Percentiles rank a stretch among this genome's conserved stretches.
These are phyloP conservation scores for Periophthalmus modestus DNA, from an alignment of 2,113 vertebrate genomes.

Conservation along the genomic window DNA sequence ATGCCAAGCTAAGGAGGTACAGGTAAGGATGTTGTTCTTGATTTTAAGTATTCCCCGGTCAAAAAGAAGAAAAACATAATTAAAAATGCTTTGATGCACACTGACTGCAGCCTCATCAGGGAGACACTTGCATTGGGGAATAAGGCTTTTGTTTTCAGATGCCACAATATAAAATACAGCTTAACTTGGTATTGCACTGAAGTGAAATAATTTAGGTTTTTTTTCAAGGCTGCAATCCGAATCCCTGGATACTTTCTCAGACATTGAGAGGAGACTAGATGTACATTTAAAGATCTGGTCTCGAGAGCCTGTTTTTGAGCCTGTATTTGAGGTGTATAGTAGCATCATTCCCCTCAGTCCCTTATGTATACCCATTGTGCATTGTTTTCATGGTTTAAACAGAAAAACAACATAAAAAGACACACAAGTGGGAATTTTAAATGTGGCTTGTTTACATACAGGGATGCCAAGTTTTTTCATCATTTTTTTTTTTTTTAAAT, in stretches of 20 bases:
- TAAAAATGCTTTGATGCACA: constrained; percentile 40
- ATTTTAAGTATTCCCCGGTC: constrained; percentile 3
- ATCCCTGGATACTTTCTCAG: constrained; percentile 20
- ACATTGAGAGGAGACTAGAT: background rate
- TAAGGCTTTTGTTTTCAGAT: constrained; percentile 27
- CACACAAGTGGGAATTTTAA: background rate
- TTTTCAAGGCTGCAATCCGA: constrained; percentile 4
- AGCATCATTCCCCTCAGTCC: background rate
- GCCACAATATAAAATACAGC: constrained; percentile 27
- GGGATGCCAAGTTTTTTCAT: background rate
- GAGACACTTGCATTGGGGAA: constrained; percentile 25
- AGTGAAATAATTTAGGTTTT: background rate
- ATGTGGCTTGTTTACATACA: too few species aligned
- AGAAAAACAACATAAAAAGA: background rate
- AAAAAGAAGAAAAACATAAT: constrained; percentile 3
- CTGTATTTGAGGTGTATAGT: background rate
- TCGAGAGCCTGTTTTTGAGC: background rate
- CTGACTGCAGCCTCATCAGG: constrained; percentile 25
- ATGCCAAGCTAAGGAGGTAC: constrained; percentile 24
- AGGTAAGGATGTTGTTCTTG: constrained; percentile 12
- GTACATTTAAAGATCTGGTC: background rate
- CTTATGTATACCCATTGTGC: background rate
- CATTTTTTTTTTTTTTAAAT: too few species aligned
- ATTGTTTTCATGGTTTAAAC: background rate
- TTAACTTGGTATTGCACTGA: background rate